Evolutionary conservation across 2,797 vertebrate species (phyloP).

Genomic region (Scyliorhinus canicula): DNA sequence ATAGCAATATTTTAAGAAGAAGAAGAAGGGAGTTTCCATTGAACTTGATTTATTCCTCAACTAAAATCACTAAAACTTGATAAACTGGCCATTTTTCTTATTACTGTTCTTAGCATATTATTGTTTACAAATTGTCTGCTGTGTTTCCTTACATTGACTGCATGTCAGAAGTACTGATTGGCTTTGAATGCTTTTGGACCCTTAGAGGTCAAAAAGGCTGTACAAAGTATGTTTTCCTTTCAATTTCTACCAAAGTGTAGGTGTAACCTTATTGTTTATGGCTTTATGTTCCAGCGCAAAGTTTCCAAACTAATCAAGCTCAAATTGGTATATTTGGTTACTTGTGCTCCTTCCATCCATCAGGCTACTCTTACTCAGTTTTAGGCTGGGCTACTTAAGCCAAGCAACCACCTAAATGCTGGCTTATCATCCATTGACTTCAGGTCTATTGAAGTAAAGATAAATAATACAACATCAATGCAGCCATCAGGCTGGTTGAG

Average conservation of each 20-base stretch:
- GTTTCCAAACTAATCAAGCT: neutral
- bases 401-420: neutral
- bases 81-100: neutral
- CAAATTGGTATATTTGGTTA: neutral
- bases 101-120: neutral
- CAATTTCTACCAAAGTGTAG: neutral
- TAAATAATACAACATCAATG: neutral
- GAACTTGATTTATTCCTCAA: neutral
- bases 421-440: neutral
- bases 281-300: neutral
- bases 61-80: neutral
- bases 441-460: neutral
- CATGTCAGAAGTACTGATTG: neutral
- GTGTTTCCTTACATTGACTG: neutral
- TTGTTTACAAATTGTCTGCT: neutral
- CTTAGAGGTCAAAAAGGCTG: neutral
- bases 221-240: neutral
- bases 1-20: neutral
- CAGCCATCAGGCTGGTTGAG: neutral
- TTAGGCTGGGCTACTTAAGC: neutral
- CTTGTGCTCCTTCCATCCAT: neutral
- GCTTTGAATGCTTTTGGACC: neutral
- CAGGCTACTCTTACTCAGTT: neutral
- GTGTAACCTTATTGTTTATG: neutral
- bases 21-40: neutral